Evolutionary conservation across 1,140 invertebrate species (phyloP), one percentile per base, ranked within the genome.

Genomic region (Zaprionus africanus): DNA sequence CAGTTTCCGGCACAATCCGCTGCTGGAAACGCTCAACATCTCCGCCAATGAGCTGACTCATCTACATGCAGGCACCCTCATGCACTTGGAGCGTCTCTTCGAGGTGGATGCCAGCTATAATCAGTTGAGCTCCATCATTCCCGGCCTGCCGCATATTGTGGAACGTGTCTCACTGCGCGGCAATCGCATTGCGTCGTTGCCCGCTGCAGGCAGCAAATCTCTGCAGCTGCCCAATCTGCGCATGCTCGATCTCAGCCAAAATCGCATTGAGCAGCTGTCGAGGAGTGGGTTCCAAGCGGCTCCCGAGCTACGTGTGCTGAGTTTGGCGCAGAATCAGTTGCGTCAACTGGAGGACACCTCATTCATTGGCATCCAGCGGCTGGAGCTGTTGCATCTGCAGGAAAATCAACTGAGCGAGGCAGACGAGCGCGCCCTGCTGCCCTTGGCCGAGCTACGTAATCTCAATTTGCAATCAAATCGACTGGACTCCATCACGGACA

Each of bases 51-150:
- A 94, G 24, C 87, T 97, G 4, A 93, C 94, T 4, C 94, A 94
- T 3, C 83, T 96, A 49, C 96, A 96, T 93, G 95, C 95, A 0
- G 94, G 94, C 54, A 97, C 97, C 1, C 96, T 98, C 65, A 93
- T 95, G 71, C 95, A 96, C 81, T 88, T 98, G 46, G 93, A 93
- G 13, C 95, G 95, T 66, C 93, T 98, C 1, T 97, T 96, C 70
- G 96, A 97, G 91, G 90, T 98, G 19, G 97, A 98, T 85, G 93
- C 96, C 4, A 96, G 96, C 76, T 94, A 94, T 81, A 98, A 98
- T 92, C 93, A 95, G 74, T 85, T 98, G 19, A 90, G 95, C 6
- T 94, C 95, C 81, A 94, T 97, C 57, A 94, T 96, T 5, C 95
- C 95, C 15, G 96, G 96, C 13, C 90, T 97, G 17, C 96, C 96